phyloP scores from a whole-genome alignment of 2,888 invertebrate species.

The Palloptera scutellata region DNA sequence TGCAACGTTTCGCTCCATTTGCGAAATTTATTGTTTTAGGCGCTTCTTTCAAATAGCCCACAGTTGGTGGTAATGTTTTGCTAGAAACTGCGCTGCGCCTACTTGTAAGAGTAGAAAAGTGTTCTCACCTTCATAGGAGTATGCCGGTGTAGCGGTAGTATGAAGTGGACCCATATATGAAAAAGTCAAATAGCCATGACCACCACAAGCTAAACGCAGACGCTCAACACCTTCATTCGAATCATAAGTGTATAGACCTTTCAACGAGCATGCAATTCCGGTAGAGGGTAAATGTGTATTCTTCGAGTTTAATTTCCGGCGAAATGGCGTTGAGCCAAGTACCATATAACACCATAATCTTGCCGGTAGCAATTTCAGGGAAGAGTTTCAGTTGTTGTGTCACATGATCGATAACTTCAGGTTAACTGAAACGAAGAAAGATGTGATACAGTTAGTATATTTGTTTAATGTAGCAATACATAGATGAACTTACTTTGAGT shows the following conservation, averaged over 20 bases:
- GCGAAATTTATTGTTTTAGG: slow-evolving; percentile 37
- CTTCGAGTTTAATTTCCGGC: slow-evolving; percentile 78
- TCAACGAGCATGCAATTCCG: slow-evolving; percentile 90
- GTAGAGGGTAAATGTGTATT: slow-evolving; percentile 74
- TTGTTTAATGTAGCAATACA: neutral
- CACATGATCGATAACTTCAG: slow-evolving; percentile 90
- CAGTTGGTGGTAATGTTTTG: slow-evolving; percentile 71
- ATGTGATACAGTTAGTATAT: neutral
- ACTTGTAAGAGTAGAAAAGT: slow-evolving; percentile 90
- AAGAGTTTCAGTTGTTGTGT: slow-evolving; percentile 94
- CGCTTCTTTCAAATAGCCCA: slow-evolving; percentile 69
- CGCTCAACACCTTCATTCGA: slow-evolving; percentile 78
- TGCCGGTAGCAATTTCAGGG: slow-evolving; percentile 79
- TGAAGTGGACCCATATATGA: slow-evolving; percentile 85
- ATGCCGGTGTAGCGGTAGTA: slow-evolving; percentile 80
- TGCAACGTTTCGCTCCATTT: slow-evolving; percentile 60
- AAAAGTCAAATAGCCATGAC: slow-evolving; percentile 90
- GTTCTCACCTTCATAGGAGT: slow-evolving; percentile 96
- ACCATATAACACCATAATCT: slow-evolving; percentile 71
- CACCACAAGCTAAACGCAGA: slow-evolving; percentile 88
- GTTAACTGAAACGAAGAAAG: slow-evolving; percentile 68
- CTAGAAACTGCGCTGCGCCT: slow-evolving; percentile 72
- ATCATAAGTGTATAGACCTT: slow-evolving; percentile 81
- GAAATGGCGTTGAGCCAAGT: slow-evolving; percentile 81
- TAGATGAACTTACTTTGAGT: slow-evolving; percentile 69